Evolutionary conservation across 2,113 vertebrate species (phyloP).

Genomic region (Felis catus): F.catus_Fca126_mat1.0 CM031419.1:15848501-15849000

Average conservation of each 20-base stretch:
- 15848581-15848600: neutral
- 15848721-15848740: neutral
- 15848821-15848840: neutral
- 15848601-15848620: neutral
- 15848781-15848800: neutral
- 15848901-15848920: neutral
- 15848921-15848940: neutral
- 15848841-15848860: neutral
- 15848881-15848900: neutral
- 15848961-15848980: neutral
- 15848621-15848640: neutral
- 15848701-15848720: neutral
- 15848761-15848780: neutral
- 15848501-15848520: rapidly evolving
- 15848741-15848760: neutral
- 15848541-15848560: neutral
- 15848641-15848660: neutral
- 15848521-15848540: neutral
- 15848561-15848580: too few species aligned
- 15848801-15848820: neutral
- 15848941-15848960: neutral
- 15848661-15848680: neutral
- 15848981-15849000: neutral
- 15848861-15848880: slow-evolving; percentile 11
- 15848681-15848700: neutral